Evolutionary conservation across 53 echinoderm and acorn worm species (phyloP), one percentile per base, ranked within the genome.

Genomic region (Astropecten irregularis): DNA sequence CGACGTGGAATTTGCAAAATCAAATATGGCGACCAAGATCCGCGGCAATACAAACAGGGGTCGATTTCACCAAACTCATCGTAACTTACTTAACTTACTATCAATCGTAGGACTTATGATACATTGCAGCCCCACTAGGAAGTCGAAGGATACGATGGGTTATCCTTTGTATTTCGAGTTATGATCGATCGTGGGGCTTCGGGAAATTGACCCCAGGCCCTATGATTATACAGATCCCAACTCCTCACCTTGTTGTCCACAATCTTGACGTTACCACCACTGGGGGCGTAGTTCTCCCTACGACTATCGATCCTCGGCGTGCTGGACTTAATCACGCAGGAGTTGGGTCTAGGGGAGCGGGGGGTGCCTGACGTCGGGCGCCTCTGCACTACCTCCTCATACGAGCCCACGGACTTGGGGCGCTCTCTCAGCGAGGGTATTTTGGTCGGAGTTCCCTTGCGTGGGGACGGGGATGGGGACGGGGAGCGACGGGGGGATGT

Each of bases 371-470:
- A 50, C 20, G 74, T 49, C 16, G 31, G 37, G n/a, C 54, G 55
- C 38, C 21, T 19, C 56, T 23, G 54, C 25, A 56, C 74, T 4
- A 37, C 50, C 1, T 73, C 74, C 56, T 73, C 74, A 15, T 73
- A 73, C 1, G 55, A 73, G 23, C 74, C 74, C 2, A 73, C 74
- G 11, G 74, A 73, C 56, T 23, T 73, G 2, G 74, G 74, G 3
- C 74, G 35, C 55, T 73, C 38, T 38, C 33, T 54, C 10, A 73
- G 74, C 37, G 74, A 55, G 34, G 74, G 74, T 11, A 73, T 73
- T 56, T 40, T 73, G 15, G 74, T 73, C 13, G 74, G 74, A 25
- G 74, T 73, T 54, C 55, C 74, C 40, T 56, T 73, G 40, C 57
- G 56, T 25, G 74, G 74, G 14, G 55, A 54, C 37, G 34, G 72